A percentile compares a stretch with the other conserved stretches of the same genome.
Evolutionary conservation across 2,888 invertebrate species (phyloP).

Genomic region (Petrophora chlorosata): DNA sequence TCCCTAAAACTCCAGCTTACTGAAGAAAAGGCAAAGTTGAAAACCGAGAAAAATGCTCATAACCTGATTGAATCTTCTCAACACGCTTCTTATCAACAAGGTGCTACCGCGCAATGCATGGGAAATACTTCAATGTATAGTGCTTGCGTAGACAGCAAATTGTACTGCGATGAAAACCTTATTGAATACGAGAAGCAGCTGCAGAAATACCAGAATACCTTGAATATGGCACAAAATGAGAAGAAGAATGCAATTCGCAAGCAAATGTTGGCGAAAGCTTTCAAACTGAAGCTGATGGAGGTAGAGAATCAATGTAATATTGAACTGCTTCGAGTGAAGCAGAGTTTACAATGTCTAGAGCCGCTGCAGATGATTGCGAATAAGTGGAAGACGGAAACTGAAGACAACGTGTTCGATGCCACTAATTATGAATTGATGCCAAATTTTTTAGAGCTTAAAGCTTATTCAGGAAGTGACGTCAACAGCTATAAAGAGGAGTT

Average conservation of each 20-base stretch:
- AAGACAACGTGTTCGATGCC: conserved; percentile 52
- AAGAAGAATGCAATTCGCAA: conserved; percentile 76
- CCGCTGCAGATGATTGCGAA: conserved; percentile 70
- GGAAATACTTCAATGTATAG: conserved; percentile 45
- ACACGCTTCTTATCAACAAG: conserved; percentile 9
- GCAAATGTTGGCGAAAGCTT: conserved; percentile 77
- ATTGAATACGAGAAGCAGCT: conserved; percentile 76
- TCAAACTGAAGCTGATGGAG: conserved; percentile 69
- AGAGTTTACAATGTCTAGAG: conserved; percentile 74
- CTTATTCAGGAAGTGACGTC: conserved; percentile 51
- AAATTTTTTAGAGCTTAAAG: conserved; percentile 61
- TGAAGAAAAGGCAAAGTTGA: conserved; percentile 67
- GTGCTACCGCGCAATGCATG: conserved; percentile 4
- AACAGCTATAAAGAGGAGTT: conserved; percentile 44
- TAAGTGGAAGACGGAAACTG: conserved; percentile 64
- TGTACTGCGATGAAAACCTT: conserved; percentile 67
- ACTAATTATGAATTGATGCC: conserved; percentile 67
- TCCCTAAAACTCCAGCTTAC: conserved; percentile 67
- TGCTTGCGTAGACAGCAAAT: conserved; percentile 59
- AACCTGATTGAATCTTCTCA: conserved; percentile 6
- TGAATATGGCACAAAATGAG: conserved; percentile 73
- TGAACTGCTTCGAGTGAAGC: conserved; percentile 72
- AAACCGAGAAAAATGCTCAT: conserved; percentile 48
- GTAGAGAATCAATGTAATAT: conserved; percentile 79
- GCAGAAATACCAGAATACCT: conserved; percentile 72